Base-by-base conservation (phyloP, 2,888 invertebrate species). In the Fragum whitleyi region DNA sequence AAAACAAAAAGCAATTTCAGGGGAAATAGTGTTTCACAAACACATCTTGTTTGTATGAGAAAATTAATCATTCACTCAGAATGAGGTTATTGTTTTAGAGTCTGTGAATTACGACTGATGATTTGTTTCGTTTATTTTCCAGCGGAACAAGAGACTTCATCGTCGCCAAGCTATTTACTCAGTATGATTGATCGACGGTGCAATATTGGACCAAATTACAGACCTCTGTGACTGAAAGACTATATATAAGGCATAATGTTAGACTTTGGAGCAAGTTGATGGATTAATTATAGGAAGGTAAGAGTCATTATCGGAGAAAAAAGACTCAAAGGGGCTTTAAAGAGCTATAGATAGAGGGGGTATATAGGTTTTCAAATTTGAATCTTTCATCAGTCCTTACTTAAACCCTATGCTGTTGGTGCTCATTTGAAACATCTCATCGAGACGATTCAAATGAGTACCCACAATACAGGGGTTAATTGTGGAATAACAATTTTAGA, bases 371-470 rank as follows among this genome's bases (percentile, higher is more conserved):
- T 36, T 36, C 32, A 36, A 36, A 6, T 6, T 6, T 6, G 32
- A 36, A 36, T 36, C 3, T 36, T 3, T 57, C 21, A 2, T 57
- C 23, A 57, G 2, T 57, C 14, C 47, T 3, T 23, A 23, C 3
- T 11, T 2, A 29, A 61, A 61, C 61, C 61, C 61, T 61, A 61
- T 61, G 29, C 29, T 61, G 61, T 29, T 7, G 61, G 61, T 61
- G 29, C 29, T 61, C 61, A 61, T 29, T 29, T 26, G 61, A 61
- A 61, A 29, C 61, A 29, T 61, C 61, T 61, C 61, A 61, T 47
- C 47, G 47, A 47, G 47, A 47, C 47, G 47, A 47, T 47, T 47
- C 47, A 47, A 47, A 47, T 47, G 47, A 47, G 47, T 47, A 47
- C 47, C 47, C 47, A 47, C 47, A 47, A 47, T 14, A 47, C 14